Evolutionary conservation across 2,888 invertebrate genomes (phyloP), one percentile per base, ranked within the genome.

Genomic region (Parnassius smintheus): DNA sequence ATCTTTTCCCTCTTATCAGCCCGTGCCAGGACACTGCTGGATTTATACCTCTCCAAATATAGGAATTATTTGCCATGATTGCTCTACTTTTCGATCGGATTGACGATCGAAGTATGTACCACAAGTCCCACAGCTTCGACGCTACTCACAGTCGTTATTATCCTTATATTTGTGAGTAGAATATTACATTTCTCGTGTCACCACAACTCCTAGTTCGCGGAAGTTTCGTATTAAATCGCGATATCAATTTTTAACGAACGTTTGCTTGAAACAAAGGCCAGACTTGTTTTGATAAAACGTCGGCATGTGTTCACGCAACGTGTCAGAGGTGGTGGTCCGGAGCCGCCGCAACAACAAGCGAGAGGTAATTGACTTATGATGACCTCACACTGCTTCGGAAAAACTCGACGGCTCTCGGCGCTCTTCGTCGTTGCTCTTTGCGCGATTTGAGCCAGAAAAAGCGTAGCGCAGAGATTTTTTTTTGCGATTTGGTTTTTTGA

Each of bases 331-430:
- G 71, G 68, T 77, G 75, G 70, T 75, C 73, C 61, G 45, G 54
- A 48, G 61, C 41, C 61, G 56, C 61, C 50, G 61, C 49, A 13
- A 48, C 48, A 48, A 13, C 56, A 45, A 10, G 25, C 53, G 46
- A 48, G 93, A 92, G 94, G 94, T 94, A 94, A 93, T 93, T 94
- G 94, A 94, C 94, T 94, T 85, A 80, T 74, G 78, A 81, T 94
- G 94, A 94, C 94, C 94, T 91, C 91, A 83, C 80, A 68, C 69
- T 77, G 81, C 83, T 83, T 87, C 86, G 86, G 84, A 82, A 85
- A 86, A 86, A 81, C 82, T 88, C 86, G 88, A 70, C 73, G 64
- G 55, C 71, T 65, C 75, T 87, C 86, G 86, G 81, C 72, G 69
- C 70, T 75, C 68, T 71, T 77, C 82, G 82, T 70, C 72, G 73